Conservation (phyloP, 2,113 vertebrate genomes). For the Aepyceros melampus region DNA sequence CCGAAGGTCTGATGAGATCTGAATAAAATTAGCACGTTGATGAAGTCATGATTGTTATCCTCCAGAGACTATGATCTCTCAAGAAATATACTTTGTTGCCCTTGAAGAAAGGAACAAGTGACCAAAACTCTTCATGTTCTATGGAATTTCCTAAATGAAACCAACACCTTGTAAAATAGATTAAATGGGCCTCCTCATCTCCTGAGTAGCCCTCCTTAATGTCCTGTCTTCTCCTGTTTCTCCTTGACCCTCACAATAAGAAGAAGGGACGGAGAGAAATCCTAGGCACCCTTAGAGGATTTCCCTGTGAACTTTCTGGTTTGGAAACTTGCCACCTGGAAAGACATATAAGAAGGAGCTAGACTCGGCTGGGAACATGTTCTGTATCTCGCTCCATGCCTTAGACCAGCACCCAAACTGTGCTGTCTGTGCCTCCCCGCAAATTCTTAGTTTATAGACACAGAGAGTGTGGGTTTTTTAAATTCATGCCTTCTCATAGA, state of each 20-base stretch:
- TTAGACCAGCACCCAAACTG: neutral
- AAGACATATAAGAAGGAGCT: neutral
- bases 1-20: neutral
- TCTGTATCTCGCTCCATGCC: neutral
- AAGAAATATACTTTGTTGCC: neutral
- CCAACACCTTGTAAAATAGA: neutral
- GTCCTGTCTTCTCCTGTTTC: neutral
- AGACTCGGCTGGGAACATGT: neutral
- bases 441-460: neutral
- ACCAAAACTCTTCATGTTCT: neutral
- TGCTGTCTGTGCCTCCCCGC: neutral
- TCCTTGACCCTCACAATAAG: neutral
- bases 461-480: neutral
- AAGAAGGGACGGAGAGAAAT: neutral
- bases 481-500: neutral
- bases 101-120: neutral
- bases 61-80: neutral
- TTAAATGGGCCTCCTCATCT: neutral
- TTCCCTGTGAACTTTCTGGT: neutral
- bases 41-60: neutral
- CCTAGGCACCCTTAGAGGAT: neutral
- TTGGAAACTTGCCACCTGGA: neutral
- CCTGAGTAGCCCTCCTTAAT: neutral
- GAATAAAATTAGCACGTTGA: neutral
- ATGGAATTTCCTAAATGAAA: neutral